phyloP scores from a whole-genome alignment of 2,888 invertebrate species.

The Meandrusa payeni region DNA sequence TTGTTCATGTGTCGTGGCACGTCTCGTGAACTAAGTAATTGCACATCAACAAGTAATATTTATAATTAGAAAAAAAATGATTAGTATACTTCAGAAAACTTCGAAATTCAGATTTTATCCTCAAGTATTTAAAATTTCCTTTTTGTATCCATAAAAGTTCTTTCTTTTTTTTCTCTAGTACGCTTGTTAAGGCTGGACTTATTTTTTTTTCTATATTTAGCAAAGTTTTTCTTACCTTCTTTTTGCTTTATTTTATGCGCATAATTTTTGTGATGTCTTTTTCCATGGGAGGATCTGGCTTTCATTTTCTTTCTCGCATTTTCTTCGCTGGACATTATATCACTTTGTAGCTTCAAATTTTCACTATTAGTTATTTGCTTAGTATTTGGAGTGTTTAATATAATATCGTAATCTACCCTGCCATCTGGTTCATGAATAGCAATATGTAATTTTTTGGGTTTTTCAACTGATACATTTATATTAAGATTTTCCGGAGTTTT shows the following conservation, averaged over 20 bases:
- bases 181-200: background rate
- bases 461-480: too few species aligned
- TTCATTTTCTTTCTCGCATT: background rate
- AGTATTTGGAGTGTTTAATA: too few species aligned
- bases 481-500: too few species aligned
- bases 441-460: too few species aligned
- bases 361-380: background rate
- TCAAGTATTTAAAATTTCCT: background rate
- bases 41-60: too few species aligned
- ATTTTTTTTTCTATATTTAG: background rate
- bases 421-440: too few species aligned
- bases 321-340: background rate
- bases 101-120: background rate
- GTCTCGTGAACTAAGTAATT: too few species aligned
- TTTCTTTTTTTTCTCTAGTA: background rate
- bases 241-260: conserved; percentile 1
- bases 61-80: too few species aligned
- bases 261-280: too few species aligned
- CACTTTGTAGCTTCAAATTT: background rate
- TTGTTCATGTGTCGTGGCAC: too few species aligned
- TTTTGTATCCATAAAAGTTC: background rate
- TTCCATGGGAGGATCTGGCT: background rate
- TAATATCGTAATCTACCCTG: too few species aligned
- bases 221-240: conserved; percentile 4
- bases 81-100: too few species aligned